Evolutionary conservation across 2,888 invertebrate genomes (phyloP).

Genomic region (Xanthorhoe spadicearia): DNA sequence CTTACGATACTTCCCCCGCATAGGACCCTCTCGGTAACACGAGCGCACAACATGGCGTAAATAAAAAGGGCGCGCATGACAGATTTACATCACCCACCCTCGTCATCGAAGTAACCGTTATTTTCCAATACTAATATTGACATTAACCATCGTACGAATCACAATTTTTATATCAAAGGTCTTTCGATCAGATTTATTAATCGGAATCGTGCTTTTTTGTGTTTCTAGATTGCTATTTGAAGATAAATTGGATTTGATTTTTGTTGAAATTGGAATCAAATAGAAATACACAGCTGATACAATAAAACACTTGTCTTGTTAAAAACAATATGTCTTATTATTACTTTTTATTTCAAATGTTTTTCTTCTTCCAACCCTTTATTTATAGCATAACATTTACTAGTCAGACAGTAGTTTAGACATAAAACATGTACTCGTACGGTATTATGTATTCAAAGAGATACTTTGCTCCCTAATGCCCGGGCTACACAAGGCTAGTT

Average conservation of each 20-base stretch:
- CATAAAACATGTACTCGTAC: conserved; percentile 22
- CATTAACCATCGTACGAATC: conserved; percentile 14
- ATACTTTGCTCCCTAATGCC: conserved; percentile 50
- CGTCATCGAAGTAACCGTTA: conserved; percentile 25
- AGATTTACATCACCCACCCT: conserved; percentile 50
- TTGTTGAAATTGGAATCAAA: neutral
- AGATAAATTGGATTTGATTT: conserved; percentile 2
- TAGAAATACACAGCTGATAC: neutral
- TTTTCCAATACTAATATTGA: conserved; percentile 28
- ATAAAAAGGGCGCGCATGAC: conserved; percentile 58
- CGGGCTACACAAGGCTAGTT: conserved; percentile 45
- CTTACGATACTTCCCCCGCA: conserved; percentile 56
- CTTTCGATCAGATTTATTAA: conserved; percentile 21
- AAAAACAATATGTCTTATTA: no score
- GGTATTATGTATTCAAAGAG: conserved; percentile 48
- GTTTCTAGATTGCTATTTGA: neutral
- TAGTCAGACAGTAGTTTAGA: conserved; percentile 2
- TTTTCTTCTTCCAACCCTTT: neutral
- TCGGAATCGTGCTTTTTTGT: conserved; percentile 3
- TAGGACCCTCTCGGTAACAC: conserved; percentile 55
- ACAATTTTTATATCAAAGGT: conserved; percentile 22
- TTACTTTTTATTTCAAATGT: neutral
- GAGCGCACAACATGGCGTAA: conserved; percentile 50
- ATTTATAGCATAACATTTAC: neutral
- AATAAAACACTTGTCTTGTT: no score